These are phyloP conservation scores for Rotaria socialis DNA, from an alignment of 2,888 invertebrate genomes.

Conservation along the genomic window DNA sequence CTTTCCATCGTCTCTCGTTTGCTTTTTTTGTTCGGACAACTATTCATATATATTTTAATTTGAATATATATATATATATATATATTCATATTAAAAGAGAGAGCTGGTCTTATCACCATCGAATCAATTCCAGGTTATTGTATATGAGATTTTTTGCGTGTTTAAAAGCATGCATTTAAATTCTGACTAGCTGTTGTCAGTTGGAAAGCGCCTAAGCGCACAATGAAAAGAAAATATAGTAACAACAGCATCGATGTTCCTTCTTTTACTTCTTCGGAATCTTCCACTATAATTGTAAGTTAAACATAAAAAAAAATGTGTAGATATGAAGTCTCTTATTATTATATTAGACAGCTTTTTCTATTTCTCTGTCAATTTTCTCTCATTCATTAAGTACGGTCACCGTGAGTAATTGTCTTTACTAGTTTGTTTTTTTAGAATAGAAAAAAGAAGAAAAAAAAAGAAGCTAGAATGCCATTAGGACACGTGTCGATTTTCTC, in stretches of 20 bases:
- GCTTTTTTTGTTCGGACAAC: background rate
- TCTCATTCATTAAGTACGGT: background rate
- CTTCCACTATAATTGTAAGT: background rate
- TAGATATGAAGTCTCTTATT: background rate
- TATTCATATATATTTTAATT: background rate
- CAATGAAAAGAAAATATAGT: constrained; percentile 25
- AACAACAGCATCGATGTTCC: background rate
- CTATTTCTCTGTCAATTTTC: background rate
- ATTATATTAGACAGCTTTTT: background rate
- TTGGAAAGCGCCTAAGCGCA: background rate
- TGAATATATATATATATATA: background rate
- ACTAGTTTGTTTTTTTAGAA: background rate
- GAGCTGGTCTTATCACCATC: background rate
- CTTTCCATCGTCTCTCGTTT: background rate
- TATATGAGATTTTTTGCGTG: background rate
- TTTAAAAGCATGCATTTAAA: constrained; percentile 1
- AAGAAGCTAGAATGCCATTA: background rate
- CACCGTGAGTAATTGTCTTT: background rate
- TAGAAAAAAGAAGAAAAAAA: background rate
- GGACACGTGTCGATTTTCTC: background rate
- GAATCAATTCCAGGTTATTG: background rate
- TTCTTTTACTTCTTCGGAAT: constrained; percentile 2
- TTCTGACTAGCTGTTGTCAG: background rate
- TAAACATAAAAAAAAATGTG: background rate
- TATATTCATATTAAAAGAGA: background rate